Conservation (phyloP, 2,888 invertebrate genomes). For the Drosophila demipolita region DNA sequence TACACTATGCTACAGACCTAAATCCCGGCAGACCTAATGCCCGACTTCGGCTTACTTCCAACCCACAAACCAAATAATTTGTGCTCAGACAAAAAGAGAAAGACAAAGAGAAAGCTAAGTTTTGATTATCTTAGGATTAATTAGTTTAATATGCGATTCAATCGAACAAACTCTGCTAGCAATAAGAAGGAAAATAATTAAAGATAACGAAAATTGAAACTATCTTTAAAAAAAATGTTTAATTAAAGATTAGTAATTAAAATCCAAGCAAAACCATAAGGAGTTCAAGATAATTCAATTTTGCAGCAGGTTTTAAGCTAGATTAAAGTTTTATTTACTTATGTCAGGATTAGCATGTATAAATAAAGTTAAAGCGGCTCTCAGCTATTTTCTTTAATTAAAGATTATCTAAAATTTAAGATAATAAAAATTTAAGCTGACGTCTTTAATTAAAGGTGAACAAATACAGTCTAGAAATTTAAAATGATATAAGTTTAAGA, state of each 20-base stretch:
- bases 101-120: not conserved
- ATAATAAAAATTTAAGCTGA: not conserved
- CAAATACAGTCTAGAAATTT: not conserved
- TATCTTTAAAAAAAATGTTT: not conserved
- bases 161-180: not conserved
- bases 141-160: not conserved
- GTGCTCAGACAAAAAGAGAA: too few relatives aligned
- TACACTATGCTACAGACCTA: constrained; percentile 4
- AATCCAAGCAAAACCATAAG: not conserved
- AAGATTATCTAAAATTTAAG: not conserved
- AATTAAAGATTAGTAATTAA: not conserved
- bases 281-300: not conserved
- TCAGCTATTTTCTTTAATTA: too few relatives aligned
- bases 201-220: not conserved
- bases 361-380: too few relatives aligned
- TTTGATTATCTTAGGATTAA: not conserved
- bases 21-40: not conserved
- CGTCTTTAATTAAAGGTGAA: not conserved
- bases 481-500: not conserved
- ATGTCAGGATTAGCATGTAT: not conserved
- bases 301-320: not conserved
- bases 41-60: not conserved
- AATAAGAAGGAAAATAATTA: not conserved
- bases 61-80: not conserved
- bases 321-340: not conserved